These are phyloP conservation scores for Brachynemurus nebulosus DNA, from an alignment of 2,888 invertebrate species.

Conservation along the genomic window DNA sequence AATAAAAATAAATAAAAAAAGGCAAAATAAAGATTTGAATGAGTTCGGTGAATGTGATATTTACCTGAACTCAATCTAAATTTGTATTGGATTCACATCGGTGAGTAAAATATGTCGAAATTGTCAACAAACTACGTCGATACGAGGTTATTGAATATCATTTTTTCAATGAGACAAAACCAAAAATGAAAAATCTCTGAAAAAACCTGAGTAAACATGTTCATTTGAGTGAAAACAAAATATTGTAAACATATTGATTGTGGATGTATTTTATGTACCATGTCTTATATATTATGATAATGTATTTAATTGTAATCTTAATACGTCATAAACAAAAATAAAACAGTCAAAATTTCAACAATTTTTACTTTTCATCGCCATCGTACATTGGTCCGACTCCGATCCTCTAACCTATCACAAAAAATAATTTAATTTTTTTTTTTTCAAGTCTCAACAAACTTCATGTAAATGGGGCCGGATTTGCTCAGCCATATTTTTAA, in stretches of 20 bases:
- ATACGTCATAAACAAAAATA: slow-evolving; percentile 4
- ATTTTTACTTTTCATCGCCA: not conserved
- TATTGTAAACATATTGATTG: slow-evolving; percentile 4
- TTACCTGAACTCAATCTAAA: not conserved
- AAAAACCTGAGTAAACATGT: not conserved
- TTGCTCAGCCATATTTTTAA: too few species aligned
- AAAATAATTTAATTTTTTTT: too few species aligned
- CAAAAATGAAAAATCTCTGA: not conserved
- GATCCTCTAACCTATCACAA: too few species aligned
- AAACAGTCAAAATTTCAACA: slow-evolving; percentile 2
- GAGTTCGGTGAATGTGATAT: too few species aligned
- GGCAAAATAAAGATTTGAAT: too few species aligned
- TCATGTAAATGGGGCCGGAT: too few species aligned
- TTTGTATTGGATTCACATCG: not conserved
- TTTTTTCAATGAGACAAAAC: too few species aligned
- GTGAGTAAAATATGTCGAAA: not conserved
- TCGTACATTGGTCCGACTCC: too few species aligned
- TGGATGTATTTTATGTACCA: slow-evolving; percentile 5
- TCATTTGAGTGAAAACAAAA: slow-evolving; percentile 6
- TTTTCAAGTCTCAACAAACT: too few species aligned
- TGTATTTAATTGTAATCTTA: slow-evolving; percentile 7
- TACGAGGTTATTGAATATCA: too few species aligned
- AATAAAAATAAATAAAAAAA: not conserved
- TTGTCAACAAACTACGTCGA: not conserved
- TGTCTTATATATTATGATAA: slow-evolving; percentile 4